phyloP scores from a whole-genome alignment of 2,888 invertebrate species.

The Meganola albula region DNA sequence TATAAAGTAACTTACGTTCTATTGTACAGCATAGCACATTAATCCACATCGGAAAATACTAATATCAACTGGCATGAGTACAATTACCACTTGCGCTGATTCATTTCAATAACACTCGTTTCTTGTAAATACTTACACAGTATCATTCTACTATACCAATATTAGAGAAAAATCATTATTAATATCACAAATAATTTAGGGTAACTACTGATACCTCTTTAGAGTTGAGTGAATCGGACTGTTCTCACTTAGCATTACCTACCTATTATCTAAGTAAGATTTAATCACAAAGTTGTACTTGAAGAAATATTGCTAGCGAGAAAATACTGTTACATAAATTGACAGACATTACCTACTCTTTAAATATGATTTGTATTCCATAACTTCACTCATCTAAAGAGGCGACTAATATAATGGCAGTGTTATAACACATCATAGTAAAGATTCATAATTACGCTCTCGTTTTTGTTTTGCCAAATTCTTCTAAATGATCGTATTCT shows the following conservation, averaged over 20 bases:
- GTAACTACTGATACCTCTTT: slow-evolving; percentile 64
- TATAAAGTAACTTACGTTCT: slow-evolving; percentile 57
- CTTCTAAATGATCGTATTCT: slow-evolving; percentile 79
- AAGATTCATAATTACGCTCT: slow-evolving; percentile 46
- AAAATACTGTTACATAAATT: slow-evolving; percentile 4
- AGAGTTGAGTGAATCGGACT: slow-evolving; percentile 32
- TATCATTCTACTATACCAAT: slow-evolving; percentile 29
- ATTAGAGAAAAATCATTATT: slow-evolving; percentile 51
- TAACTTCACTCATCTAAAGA: slow-evolving; percentile 42
- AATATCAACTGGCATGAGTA: slow-evolving; percentile 27
- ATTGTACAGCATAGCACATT: slow-evolving; percentile 47
- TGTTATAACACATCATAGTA: slow-evolving; percentile 34
- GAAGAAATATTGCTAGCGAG: slow-evolving; percentile 3
- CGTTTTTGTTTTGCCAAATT: slow-evolving; percentile 80
- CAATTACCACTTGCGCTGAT: slow-evolving; percentile 18
- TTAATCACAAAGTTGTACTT: slow-evolving; percentile 30
- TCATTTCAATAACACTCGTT: slow-evolving; percentile 15
- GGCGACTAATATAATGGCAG: slow-evolving; percentile 72
- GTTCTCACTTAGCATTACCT: slow-evolving; percentile 3
- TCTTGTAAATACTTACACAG: slow-evolving; percentile 22
- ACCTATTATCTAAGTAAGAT: slow-evolving; percentile 8
- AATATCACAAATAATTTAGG: slow-evolving; percentile 76
- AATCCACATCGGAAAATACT: slow-evolving; percentile 35
- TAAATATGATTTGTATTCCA: slow-evolving; percentile 1
- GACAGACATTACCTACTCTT: neutral